Evolutionary conservation across 2,888 invertebrate genomes (phyloP).

Genomic region (Antitype chi): DNA sequence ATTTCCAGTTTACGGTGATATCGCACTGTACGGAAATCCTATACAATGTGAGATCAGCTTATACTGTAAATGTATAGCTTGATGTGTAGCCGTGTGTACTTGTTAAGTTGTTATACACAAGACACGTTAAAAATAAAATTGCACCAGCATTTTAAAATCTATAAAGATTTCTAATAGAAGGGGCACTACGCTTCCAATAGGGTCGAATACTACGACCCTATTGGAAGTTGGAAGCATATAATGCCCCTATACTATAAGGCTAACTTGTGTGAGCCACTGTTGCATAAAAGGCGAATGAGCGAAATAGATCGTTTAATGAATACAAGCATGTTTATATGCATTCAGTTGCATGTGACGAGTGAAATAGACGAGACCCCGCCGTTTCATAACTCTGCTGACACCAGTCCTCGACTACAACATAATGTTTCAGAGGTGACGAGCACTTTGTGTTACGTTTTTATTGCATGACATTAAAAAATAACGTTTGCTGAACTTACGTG

Average conservation of each 20-base stretch:
- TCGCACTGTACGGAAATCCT: too few species aligned
- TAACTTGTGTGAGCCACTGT: background rate
- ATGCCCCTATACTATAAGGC: too few species aligned
- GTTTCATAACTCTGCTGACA: slow-evolving; percentile 6
- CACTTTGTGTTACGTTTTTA: slow-evolving; percentile 36
- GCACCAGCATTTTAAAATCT: background rate
- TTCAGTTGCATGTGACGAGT: slow-evolving; percentile 26
- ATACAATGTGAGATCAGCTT: too few species aligned
- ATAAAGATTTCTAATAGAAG: background rate
- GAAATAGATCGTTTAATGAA: slow-evolving; percentile 16
- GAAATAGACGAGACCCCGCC: slow-evolving; percentile 19
- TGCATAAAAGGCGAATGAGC: background rate
- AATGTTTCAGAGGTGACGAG: slow-evolving; percentile 28
- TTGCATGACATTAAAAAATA: slow-evolving; percentile 4
- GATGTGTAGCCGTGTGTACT: too few species aligned
- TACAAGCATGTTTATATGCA: slow-evolving; percentile 12
- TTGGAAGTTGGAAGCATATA: too few species aligned
- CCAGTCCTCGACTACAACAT: slow-evolving; percentile 1
- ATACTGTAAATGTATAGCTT: too few species aligned
- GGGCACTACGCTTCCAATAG: background rate
- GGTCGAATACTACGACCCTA: background rate
- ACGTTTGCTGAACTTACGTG: slow-evolving; percentile 2
- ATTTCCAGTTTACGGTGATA: too few species aligned
- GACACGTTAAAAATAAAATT: background rate
- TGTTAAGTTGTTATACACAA: background rate